Evolutionary conservation across 2,888 invertebrate species (phyloP).

Genomic region (Clitarchus hookeri): DNA sequence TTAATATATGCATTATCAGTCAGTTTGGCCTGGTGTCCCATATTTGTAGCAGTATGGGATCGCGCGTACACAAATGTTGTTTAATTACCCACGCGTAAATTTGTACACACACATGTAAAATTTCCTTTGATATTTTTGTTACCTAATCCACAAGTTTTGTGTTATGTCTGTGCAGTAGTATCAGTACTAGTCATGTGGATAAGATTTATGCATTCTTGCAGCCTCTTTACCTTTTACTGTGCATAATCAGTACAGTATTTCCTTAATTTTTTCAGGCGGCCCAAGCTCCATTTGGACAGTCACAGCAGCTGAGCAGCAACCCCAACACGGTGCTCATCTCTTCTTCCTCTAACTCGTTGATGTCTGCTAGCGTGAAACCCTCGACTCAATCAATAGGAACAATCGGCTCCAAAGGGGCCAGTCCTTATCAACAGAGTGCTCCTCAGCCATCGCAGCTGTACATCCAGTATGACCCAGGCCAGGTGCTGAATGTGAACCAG

Average conservation of each 20-base stretch:
- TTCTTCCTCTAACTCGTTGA: conserved; percentile 83
- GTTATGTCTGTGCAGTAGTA: too few relatives aligned
- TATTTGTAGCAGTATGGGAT: too few relatives aligned
- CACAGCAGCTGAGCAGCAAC: conserved; percentile 78
- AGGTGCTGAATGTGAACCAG: conserved; percentile 60
- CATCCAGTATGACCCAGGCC: conserved; percentile 63
- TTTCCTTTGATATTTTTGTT: too few relatives aligned
- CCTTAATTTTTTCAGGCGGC: conserved; percentile 47
- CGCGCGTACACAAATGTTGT: too few relatives aligned
- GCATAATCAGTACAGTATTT: background rate
- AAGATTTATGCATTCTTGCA: too few relatives aligned
- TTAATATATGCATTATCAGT: too few relatives aligned
- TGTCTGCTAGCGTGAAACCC: conserved; percentile 86
- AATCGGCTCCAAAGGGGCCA: conserved; percentile 69
- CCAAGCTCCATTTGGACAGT: conserved; percentile 70
- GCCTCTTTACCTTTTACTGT: too few relatives aligned
- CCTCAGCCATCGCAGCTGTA: conserved; percentile 62
- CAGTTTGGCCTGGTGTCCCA: too few relatives aligned
- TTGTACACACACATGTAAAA: too few relatives aligned
- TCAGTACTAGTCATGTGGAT: too few relatives aligned
- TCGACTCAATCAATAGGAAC: conserved; percentile 64
- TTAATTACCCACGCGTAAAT: too few relatives aligned
- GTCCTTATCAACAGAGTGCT: conserved; percentile 60
- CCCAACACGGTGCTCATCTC: conserved; percentile 88
- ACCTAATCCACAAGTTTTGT: too few relatives aligned